phyloP scores from a whole-genome alignment of 2,113 vertebrate genomes.

The Scophthalmus maximus region DNA sequence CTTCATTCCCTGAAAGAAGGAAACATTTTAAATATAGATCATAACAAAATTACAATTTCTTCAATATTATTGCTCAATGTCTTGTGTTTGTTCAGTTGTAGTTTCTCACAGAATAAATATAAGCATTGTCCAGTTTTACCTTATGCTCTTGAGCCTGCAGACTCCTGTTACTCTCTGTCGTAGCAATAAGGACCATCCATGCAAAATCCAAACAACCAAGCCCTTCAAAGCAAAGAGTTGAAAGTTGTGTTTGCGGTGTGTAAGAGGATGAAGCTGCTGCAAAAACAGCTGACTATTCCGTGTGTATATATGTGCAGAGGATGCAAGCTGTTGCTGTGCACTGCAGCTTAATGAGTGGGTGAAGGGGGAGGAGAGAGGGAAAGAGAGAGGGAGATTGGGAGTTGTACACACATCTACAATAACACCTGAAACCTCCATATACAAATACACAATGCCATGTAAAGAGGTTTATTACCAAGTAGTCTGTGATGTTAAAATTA shows the following conservation, averaged over 20 bases:
- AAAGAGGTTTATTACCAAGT: background rate
- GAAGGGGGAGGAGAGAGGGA: background rate
- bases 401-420: background rate
- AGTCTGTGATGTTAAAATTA: background rate
- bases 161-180: background rate
- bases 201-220: constrained; percentile 26
- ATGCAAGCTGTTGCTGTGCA: constrained; percentile 39
- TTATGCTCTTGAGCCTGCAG: background rate
- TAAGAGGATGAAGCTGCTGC: constrained; percentile 32
- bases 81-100: background rate
- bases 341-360: constrained; percentile 7
- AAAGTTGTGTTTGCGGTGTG: background rate
- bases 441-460: background rate
- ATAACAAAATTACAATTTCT: too few relatives aligned
- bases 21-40: background rate
- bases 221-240: background rate
- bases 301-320: constrained; percentile 10
- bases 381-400: background rate
- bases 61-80: too few relatives aligned
- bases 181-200: constrained; percentile 12
- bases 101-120: background rate
- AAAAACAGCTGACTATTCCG: constrained; percentile 8
- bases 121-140: constrained; percentile 13
- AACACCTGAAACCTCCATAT: background rate
- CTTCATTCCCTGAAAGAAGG: too few relatives aligned